Percentiles rank a stretch among this genome's conserved stretches.
Conservation (phyloP, 2,797 vertebrate species). For the Mus caroli region DNA sequence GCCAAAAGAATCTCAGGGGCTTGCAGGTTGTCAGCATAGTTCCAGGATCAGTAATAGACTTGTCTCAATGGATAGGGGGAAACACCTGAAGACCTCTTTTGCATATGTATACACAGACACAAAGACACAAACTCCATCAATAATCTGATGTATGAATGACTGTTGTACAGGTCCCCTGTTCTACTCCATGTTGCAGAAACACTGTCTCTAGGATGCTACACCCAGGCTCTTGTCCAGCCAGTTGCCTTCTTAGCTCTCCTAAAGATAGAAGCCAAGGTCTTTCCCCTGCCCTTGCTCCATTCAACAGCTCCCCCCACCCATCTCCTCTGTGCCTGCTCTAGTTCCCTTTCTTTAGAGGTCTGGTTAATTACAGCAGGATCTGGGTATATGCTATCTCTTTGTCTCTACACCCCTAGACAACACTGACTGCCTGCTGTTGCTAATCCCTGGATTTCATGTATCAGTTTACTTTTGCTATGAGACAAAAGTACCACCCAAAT, state of each 20-base stretch:
- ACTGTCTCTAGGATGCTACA: not conserved
- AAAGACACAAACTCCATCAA: not conserved
- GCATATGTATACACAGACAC: not conserved
- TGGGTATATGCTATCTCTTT: not conserved
- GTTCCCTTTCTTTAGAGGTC: not conserved
- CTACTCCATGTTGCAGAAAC: not conserved
- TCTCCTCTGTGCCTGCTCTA: not conserved
- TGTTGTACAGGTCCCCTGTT: too few species aligned
- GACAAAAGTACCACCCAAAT: slow-evolving; percentile 49
- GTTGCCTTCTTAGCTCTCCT: not conserved
- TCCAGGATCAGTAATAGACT: not conserved
- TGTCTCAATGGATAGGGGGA: not conserved
- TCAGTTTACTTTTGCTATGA: slow-evolving; percentile 9
- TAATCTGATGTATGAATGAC: not conserved
- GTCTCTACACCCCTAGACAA: not conserved
- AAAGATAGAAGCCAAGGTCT: not conserved
- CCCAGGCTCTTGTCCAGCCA: not conserved
- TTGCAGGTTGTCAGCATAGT: not conserved
- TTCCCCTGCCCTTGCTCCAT: not conserved
- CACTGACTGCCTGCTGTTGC: not conserved
- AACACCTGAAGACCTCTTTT: not conserved
- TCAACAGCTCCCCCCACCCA: not conserved
- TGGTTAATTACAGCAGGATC: not conserved
- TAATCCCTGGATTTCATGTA: not conserved
- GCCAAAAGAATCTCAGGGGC: too few species aligned